Conservation (phyloP, 2,113 vertebrate species). For the Sterna hirundo region DNA sequence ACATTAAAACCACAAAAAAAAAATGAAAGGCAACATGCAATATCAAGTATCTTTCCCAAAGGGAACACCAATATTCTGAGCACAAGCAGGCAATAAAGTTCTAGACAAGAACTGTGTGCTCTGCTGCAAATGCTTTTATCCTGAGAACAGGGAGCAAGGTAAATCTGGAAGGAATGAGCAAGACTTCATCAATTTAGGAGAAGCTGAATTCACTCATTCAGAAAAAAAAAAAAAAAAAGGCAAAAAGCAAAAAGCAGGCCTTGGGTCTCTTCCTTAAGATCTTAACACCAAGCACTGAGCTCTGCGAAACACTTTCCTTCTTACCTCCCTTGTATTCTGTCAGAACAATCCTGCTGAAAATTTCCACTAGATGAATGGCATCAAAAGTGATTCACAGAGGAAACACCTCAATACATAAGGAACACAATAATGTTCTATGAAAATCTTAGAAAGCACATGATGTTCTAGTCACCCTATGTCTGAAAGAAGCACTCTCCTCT, state of each 20-base stretch:
- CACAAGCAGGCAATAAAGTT: background rate
- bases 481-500: background rate
- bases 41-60: conserved; percentile 36
- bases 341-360: background rate
- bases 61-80: conserved; percentile 13
- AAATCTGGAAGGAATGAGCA: background rate
- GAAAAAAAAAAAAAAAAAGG: no score
- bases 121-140: background rate
- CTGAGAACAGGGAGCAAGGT: background rate
- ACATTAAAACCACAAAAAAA: background rate
- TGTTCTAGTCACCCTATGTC: background rate
- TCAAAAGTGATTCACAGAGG: background rate
- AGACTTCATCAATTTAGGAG: background rate
- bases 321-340: background rate
- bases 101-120: conserved; percentile 1
- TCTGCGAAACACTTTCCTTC: background rate
- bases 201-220: background rate
- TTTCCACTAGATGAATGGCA: background rate
- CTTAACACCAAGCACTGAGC: background rate
- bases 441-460: background rate
- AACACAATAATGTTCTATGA: background rate
- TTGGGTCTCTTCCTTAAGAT: background rate
- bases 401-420: background rate
- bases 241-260: background rate
- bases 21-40: background rate